phyloP scores from a whole-genome alignment of 2,888 invertebrate genomes.

The Philonicus albiceps region DNA sequence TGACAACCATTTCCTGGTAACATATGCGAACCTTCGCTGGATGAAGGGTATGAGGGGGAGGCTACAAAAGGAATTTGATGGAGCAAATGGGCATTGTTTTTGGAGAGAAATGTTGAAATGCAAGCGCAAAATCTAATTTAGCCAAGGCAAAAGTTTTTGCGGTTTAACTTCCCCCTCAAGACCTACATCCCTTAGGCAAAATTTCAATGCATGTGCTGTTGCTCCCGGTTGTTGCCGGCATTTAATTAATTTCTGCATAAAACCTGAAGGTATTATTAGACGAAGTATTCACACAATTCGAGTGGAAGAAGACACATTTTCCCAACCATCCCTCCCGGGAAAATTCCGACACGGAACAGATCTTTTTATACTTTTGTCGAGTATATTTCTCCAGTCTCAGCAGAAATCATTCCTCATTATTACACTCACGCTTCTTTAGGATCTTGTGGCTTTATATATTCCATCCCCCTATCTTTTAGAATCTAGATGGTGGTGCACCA shows the following conservation, averaged over 20 bases:
- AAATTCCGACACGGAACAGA: neutral
- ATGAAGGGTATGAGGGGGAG: no score
- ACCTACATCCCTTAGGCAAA: constrained; percentile 14
- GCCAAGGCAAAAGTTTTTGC: neutral
- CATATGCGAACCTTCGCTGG: neutral
- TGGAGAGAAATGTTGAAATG: neutral
- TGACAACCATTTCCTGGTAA: neutral
- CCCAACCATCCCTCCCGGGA: neutral
- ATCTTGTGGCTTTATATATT: neutral
- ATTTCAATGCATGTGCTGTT: constrained; percentile 12
- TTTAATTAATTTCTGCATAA: constrained; percentile 30
- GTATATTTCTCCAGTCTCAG: neutral
- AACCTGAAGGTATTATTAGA: constrained; percentile 15
- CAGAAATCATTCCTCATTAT: neutral
- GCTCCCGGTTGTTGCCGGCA: neutral
- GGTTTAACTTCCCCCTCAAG: constrained; percentile 10
- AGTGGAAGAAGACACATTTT: neutral
- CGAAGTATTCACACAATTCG: neutral
- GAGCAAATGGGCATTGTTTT: neutral
- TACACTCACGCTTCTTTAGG: neutral
- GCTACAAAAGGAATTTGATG: neutral
- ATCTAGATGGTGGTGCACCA: neutral
- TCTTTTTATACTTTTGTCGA: neutral
- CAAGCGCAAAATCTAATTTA: constrained; percentile 12
- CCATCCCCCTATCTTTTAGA: neutral